Percentiles rank a stretch among this genome's conserved stretches.
Evolutionary conservation across 2,797 vertebrate genomes (phyloP).

Genomic region (Alcedo atthis): DNA sequence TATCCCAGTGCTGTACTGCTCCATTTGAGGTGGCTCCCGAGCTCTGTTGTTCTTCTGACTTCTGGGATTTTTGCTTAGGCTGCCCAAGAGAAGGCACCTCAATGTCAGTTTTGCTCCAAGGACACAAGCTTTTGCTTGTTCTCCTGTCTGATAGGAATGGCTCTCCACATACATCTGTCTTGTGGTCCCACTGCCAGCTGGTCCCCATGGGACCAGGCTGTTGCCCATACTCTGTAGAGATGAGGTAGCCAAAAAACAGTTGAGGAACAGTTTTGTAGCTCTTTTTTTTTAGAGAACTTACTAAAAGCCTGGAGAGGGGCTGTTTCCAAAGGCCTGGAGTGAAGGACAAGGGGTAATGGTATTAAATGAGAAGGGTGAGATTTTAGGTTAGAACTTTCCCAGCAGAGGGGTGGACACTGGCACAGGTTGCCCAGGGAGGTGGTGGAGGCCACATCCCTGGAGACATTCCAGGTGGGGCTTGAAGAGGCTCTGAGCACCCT

Average conservation of each 20-base stretch:
- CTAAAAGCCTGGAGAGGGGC: no score
- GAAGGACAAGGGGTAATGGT: no score
- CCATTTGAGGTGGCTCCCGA: background rate
- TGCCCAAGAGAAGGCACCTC: background rate
- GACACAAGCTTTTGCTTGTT: background rate
- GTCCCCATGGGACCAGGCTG: accelerated
- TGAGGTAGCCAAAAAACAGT: background rate
- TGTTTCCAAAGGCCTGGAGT: no score
- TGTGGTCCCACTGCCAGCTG: background rate
- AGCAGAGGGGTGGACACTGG: no score
- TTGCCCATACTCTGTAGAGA: background rate
- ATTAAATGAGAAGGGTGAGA: no score
- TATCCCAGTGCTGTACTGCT: background rate
- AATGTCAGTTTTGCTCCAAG: background rate
- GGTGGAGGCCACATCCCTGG: no score
- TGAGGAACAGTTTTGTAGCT: background rate
- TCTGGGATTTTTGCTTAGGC: background rate
- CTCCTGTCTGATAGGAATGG: background rate
- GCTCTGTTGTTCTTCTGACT: background rate
- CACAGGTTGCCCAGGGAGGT: no score
- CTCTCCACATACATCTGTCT: background rate
- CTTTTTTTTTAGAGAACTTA: no score
- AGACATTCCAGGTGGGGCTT: no score
- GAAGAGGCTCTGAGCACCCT: no score
- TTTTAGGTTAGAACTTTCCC: no score